Evolutionary conservation across 2,113 vertebrate genomes (phyloP).

Genomic region (Theristicus caerulescens): DNA sequence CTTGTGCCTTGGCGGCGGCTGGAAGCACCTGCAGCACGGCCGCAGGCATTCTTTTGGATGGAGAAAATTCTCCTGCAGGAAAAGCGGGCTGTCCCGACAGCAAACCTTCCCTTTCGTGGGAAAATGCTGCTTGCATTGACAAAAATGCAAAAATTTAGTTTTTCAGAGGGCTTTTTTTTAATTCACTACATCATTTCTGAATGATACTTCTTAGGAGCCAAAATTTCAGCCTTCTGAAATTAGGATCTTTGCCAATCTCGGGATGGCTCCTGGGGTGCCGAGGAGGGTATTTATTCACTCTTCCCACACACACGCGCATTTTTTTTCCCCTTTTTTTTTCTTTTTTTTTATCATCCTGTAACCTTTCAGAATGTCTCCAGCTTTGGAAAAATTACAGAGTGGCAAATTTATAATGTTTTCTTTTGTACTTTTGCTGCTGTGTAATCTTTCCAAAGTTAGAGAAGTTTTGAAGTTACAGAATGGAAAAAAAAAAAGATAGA

Average conservation of each 20-base stretch:
- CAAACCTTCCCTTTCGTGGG: neutral
- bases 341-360: neutral
- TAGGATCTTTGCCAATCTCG: neutral
- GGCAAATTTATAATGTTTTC: constrained; percentile 45
- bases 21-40: neutral
- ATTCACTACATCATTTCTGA: neutral
- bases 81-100: neutral
- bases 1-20: neutral
- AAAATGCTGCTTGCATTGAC: neutral
- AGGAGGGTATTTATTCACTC: constrained; percentile 3
- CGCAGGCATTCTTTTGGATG: neutral
- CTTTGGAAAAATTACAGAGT: constrained; percentile 54
- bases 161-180: neutral
- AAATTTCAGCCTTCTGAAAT: neutral
- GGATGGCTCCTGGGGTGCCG: neutral
- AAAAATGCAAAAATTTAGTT: neutral
- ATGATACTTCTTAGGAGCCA: neutral
- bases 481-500: neutral
- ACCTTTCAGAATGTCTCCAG: constrained; percentile 44
- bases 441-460: constrained; percentile 55
- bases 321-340: neutral
- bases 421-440: constrained; percentile 43
- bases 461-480: constrained; percentile 26
- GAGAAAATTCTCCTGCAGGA: neutral
- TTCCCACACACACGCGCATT: neutral